Percentiles rank a stretch among this genome's conserved stretches.
Evolutionary conservation across 2,113 vertebrate genomes (phyloP).

Genomic region (Merops nubicus): DNA sequence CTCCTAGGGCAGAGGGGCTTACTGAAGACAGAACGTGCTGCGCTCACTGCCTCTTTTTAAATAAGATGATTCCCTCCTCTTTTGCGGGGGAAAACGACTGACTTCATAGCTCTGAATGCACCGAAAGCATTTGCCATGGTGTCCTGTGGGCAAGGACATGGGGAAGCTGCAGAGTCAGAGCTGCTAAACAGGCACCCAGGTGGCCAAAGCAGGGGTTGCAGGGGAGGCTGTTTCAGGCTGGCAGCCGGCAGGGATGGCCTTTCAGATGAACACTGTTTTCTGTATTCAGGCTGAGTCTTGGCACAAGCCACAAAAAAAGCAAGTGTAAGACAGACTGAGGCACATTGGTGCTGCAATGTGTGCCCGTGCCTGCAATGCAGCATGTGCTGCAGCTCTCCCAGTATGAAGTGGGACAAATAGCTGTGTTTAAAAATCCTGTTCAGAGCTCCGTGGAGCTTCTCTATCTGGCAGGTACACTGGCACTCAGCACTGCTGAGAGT

Average conservation of each 20-base stretch:
- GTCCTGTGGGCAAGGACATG: neutral
- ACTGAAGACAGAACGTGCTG: neutral
- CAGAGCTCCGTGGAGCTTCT: neutral
- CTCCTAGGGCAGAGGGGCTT: neutral
- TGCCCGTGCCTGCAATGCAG: slow-evolving; percentile 16
- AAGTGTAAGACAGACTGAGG: neutral
- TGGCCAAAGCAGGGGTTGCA: neutral
- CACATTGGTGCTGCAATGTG: neutral
- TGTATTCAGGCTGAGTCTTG: neutral
- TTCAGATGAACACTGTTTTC: fast-evolving
- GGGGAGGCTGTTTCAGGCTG: neutral
- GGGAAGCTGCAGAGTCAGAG: neutral
- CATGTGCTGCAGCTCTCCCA: neutral
- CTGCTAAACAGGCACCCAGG: neutral
- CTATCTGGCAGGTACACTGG: neutral
- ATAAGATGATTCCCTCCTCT: neutral
- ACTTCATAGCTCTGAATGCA: neutral
- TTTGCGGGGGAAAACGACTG: neutral
- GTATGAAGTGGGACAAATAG: neutral
- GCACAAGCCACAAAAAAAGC: neutral
- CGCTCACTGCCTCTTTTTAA: neutral
- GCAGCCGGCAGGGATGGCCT: neutral
- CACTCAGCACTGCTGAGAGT: neutral
- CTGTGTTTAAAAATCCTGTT: neutral
- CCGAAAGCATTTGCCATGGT: neutral